Base-by-base conservation (phyloP, 2,113 vertebrate genomes). In the Notarius quadriscutis region DNA sequence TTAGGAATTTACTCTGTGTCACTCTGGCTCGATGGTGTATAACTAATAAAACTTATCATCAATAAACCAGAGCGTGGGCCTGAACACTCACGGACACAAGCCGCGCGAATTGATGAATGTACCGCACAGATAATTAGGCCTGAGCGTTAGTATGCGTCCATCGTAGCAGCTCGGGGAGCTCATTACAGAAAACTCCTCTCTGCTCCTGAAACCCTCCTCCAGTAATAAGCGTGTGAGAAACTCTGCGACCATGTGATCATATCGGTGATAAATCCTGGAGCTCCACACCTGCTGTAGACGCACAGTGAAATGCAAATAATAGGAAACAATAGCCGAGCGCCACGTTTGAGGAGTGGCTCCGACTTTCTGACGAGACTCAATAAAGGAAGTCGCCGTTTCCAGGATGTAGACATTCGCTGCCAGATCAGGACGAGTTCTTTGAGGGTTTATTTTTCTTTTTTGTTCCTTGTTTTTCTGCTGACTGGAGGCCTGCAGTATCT, bases 321-420 rank as follows among this genome's bases (percentile, higher is more conserved):
- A 74, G 84, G 87, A 90, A 90, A 86, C 79, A 87, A 87, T 86
- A 83, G 71, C 60, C 22, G 30, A 77, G 14, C 55, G 63, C 55
- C 55, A 27, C 30, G 18, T 71, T 53, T 60, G 71, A 81, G 77
- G 83, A 89, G 80, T 65, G 69, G 51, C 87, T 88, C 80, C 67
- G 82, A 83, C 85, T 84, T 57, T 88, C 74, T 27, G 80, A 83
- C 25, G 74, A 67, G 84, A 90, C 67, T 88, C 84, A 91, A 88
- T 86, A 86, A 75, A 86, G 89, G 89, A 91, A 88, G 75, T 88
- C 50, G 53, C 51, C 1, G 50, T 86, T 91, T 91, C 83, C 84
- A 87, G 88, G 71, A 90, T 55, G 84, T 86, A 50, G 82, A 48
- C 74, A n/a, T 74, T 87, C 60, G 79, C 81, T 87, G 87, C 74